A percentile compares a stretch with the other conserved stretches of the same genome.
Evolutionary conservation across 2,113 vertebrate genomes (phyloP).

Genomic region (Paratilapia polleni): DNA sequence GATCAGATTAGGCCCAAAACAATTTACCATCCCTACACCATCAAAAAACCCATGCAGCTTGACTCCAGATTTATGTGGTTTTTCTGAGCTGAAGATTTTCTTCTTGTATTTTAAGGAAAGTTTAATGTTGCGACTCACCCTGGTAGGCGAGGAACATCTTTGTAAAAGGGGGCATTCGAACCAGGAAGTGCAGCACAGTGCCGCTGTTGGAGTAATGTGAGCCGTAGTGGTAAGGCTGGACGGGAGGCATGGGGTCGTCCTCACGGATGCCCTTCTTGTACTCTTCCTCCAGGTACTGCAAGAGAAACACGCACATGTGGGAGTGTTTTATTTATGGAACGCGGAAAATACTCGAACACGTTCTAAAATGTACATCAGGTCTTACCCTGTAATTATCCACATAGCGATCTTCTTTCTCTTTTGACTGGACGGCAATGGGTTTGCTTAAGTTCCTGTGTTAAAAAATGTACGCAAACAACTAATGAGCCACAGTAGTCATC

Average conservation of each 20-base stretch:
- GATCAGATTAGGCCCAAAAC: not conserved
- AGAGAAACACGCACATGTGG: not conserved
- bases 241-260: slow-evolving; percentile 98
- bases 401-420: slow-evolving; percentile 98
- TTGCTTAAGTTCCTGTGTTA: slow-evolving; percentile 90
- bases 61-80: not conserved
- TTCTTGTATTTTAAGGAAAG: not conserved
- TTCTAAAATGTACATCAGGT: not conserved
- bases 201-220: slow-evolving; percentile 99
- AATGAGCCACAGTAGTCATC: not conserved
- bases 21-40: not conserved
- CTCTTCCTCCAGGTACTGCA: slow-evolving; percentile 96
- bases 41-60: not conserved
- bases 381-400: slow-evolving; percentile 96
- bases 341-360: not conserved
- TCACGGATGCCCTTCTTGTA: slow-evolving; percentile 93
- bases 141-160: slow-evolving; percentile 99
- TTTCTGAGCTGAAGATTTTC: not conserved
- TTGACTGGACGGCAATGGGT: slow-evolving; percentile 97
- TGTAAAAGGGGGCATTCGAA: slow-evolving; percentile 97
- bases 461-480: not conserved
- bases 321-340: not conserved
- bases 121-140: slow-evolving; percentile 78
- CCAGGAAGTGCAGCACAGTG: slow-evolving; percentile 96
- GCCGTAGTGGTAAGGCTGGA: slow-evolving; percentile 98